phyloP scores from a whole-genome alignment of 2,113 vertebrate genomes.

The Zingel zingel region DNA sequence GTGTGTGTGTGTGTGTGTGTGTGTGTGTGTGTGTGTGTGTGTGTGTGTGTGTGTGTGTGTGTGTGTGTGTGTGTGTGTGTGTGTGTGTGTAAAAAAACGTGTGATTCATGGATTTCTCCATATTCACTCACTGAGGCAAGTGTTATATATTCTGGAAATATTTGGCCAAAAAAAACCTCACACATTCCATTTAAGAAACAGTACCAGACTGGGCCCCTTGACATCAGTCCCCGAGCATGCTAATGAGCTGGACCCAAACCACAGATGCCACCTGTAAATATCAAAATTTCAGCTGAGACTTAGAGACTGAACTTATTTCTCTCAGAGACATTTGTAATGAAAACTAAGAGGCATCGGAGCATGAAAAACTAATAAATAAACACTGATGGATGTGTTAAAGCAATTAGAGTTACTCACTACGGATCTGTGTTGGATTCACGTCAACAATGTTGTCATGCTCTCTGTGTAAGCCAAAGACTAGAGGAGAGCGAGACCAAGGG shows the following conservation, averaged over 20 bases:
- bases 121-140: conserved; percentile 54
- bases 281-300: conserved; percentile 51
- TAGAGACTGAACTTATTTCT: conserved; percentile 38
- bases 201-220: conserved; percentile 13
- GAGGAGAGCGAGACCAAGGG: conserved; percentile 26
- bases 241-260: conserved; percentile 50
- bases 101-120: conserved; percentile 32
- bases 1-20: not conserved
- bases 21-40: not conserved
- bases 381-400: conserved; percentile 60
- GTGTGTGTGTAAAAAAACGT: not conserved
- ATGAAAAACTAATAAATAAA: conserved; percentile 58
- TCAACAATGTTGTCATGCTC: conserved; percentile 42
- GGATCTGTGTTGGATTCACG: conserved; percentile 44
- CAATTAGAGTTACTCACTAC: conserved; percentile 52
- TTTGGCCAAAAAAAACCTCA: conserved; percentile 32
- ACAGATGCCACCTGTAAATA: conserved; percentile 72
- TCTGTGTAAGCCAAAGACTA: conserved; percentile 50
- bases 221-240: conserved; percentile 32
- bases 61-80: conserved; percentile 14
- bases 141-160: conserved; percentile 49
- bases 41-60: not conserved
- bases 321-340: conserved; percentile 45
- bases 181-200: conserved; percentile 50
- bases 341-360: conserved; percentile 51